Evolutionary conservation across 2,888 invertebrate species (phyloP), one percentile per base, ranked within the genome.

Genomic region (Parnassius orleans): DNA sequence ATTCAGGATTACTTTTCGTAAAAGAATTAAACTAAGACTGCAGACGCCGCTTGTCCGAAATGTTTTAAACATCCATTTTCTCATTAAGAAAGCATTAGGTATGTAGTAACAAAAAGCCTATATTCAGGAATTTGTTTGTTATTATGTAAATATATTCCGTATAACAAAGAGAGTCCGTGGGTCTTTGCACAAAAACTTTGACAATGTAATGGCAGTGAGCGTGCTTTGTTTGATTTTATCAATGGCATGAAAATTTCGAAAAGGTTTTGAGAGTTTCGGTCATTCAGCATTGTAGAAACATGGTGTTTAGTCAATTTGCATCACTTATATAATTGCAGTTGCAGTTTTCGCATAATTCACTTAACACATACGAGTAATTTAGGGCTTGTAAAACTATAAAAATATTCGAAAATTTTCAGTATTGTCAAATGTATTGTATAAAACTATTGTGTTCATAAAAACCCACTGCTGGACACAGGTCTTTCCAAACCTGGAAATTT

Each of bases 91-190:
- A 79, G 82, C 84, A 84, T 86, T 83, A 83, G 74, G 75, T 69
- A 70, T 69, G 70, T 72, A 72, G 75, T 80, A 84, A 76, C 80
- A 86, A 87, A 88, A 88, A 87, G 79, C 73, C 75, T 74, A 75
- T 76, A 80, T 76, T 74, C 75, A 72, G 73, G 68, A 75, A 69
- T 70, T 74, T 78, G 78, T 86, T 86, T 85, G 83, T 84, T 85
- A 81, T 81, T 80, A 88, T 88, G 86, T 86, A 88, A 88, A 88
- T 88, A 86, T 87, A 88, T 88, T 87, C 86, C 71, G 77, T 74
- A 73, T 74, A 78, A 84, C 86, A 86, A 84, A 85, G 81, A 76
- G 74, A 73, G 68, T 65, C 56, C 66, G 48, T 48, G 9, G 65
- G 75, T 71, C 68, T 19, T 19, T 67, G 66, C 75, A 69, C 83